phyloP scores from a whole-genome alignment of 2,797 vertebrate species.

The Rhinichthys osculus region DNA sequence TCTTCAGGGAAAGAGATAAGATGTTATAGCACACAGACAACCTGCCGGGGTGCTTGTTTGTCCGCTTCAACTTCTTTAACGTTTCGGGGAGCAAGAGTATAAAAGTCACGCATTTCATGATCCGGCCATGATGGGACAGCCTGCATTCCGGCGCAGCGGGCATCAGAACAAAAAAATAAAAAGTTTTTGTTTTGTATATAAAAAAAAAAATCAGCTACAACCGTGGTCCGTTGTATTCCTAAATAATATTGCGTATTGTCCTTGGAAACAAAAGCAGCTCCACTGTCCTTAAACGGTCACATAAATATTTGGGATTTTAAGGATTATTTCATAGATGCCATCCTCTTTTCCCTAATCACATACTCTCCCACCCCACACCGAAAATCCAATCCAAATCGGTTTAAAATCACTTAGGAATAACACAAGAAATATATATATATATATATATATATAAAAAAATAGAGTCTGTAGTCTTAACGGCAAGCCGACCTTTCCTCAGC shows the following conservation, averaged over 20 bases:
- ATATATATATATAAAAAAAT: too few relatives aligned
- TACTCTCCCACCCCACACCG: neutral
- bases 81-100: constrained; percentile 93
- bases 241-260: neutral
- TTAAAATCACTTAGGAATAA: neutral
- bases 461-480: neutral
- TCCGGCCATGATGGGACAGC: constrained; percentile 87
- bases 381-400: neutral
- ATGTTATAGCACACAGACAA: constrained; percentile 85
- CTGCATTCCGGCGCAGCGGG: constrained; percentile 87
- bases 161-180: constrained; percentile 78
- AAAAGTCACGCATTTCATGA: constrained; percentile 93
- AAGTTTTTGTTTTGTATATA: neutral
- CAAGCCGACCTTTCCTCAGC: neutral
- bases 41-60: constrained; percentile 77
- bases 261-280: neutral
- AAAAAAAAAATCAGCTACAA: neutral
- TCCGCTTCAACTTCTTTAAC: constrained; percentile 89
- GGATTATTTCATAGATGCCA: neutral
- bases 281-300: neutral
- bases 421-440: neutral
- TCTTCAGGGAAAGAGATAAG: constrained; percentile 82
- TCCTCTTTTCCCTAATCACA: constrained; percentile 5
- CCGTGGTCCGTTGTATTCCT: neutral
- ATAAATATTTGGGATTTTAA: neutral